Conservation (phyloP, 2,888 invertebrate genomes). For the Papilio elwesi region DNA sequence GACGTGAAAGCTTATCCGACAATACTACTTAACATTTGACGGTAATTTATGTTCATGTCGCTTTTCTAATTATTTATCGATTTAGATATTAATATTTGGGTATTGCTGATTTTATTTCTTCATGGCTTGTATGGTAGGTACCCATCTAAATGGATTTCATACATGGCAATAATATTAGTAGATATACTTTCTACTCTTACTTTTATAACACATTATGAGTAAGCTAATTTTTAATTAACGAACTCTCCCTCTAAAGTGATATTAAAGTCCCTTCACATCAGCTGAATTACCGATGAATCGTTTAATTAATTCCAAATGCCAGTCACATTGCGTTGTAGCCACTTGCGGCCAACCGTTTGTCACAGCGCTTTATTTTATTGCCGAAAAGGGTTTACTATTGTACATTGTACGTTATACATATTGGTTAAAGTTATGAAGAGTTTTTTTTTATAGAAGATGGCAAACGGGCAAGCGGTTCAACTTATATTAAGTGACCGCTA, state of each 20-base stretch:
- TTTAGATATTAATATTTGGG: neutral
- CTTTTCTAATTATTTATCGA: neutral
- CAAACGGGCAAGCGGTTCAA: too few relatives aligned
- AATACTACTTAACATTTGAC: too few relatives aligned
- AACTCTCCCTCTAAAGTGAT: conserved; percentile 5
- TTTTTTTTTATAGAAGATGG: too few relatives aligned
- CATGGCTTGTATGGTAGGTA: neutral
- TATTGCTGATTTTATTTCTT: neutral
- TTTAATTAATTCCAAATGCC: conserved; percentile 24
- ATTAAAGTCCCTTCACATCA: conserved; percentile 20
- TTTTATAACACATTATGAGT: neutral
- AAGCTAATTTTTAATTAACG: neutral
- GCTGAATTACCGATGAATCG: conserved; percentile 8
- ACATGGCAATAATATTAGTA: too few relatives aligned
- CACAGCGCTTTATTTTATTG: conserved; percentile 5
- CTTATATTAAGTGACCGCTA: too few relatives aligned
- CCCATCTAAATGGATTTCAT: too few relatives aligned
- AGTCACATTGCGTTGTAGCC: too few relatives aligned
- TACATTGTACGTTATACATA: neutral
- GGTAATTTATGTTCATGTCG: too few relatives aligned
- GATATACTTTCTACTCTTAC: too few relatives aligned
- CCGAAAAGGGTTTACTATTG: neutral
- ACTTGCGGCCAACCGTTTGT: conserved; percentile 7
- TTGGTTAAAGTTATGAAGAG: neutral
- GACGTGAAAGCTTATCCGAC: too few relatives aligned